Conservation (phyloP, 2,113 vertebrate species). For the Oncorhynchus mykiss region DNA sequence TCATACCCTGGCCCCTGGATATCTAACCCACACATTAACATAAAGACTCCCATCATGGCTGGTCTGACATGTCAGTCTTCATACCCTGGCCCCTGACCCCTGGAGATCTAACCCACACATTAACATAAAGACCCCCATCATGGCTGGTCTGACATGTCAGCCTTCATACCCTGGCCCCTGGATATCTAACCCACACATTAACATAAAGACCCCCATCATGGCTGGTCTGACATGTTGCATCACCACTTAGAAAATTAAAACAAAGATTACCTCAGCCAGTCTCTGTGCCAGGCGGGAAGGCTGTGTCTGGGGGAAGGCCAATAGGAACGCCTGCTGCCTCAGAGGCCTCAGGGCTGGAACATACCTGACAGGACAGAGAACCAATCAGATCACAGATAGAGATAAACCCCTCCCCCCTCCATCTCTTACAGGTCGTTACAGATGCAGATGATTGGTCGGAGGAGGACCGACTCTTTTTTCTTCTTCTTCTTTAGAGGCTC, state of each 20-base stretch:
- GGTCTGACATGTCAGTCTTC: no score
- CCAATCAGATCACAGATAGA: not conserved
- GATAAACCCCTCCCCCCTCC: not conserved
- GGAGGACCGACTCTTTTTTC: constrained; percentile 63
- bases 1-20: constrained; percentile 76
- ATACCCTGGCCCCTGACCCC: no score
- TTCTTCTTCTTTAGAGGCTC: constrained; percentile 65
- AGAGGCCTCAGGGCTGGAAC: constrained; percentile 84
- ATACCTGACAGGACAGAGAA: constrained; percentile 72
- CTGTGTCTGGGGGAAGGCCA: constrained; percentile 83
- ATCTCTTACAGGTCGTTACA: constrained; percentile 91
- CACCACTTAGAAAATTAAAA: not conserved
- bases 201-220: no score
- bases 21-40: not conserved
- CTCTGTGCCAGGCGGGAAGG: constrained; percentile 87
- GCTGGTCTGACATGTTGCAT: constrained; percentile 38
- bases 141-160: no score
- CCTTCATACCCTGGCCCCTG: no score
- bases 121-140: no score
- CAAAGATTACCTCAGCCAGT: constrained; percentile 80
- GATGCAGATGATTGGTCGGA: constrained; percentile 93
- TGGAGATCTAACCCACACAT: no score
- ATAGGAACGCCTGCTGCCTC: constrained; percentile 86
- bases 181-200: no score
- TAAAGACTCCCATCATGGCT: not conserved